Evolutionary conservation across 2,888 invertebrate genomes (phyloP).

Genomic region (Galeopsomyia nigrocyanea): DNA sequence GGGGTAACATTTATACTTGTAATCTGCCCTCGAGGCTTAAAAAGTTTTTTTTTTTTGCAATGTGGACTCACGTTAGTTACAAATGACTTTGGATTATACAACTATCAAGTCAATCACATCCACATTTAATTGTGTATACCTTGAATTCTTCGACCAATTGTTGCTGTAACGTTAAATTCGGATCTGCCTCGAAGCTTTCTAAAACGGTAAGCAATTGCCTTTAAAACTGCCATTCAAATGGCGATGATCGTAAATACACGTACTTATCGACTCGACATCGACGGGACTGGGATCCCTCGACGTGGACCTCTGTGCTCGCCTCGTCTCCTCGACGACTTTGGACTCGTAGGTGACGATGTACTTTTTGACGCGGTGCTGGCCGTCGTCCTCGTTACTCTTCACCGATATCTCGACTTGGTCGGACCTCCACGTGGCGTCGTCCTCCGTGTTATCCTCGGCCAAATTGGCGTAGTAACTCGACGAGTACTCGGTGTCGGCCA

Average conservation of each 20-base stretch:
- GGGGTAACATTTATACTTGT: too few relatives aligned
- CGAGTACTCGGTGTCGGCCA: slow-evolving; percentile 7
- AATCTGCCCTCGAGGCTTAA: too few relatives aligned
- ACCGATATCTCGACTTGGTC: slow-evolving; percentile 62
- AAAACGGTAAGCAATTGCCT: slow-evolving; percentile 50
- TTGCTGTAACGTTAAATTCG: slow-evolving; percentile 64
- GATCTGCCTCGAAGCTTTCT: slow-evolving; percentile 67
- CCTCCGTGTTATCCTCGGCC: background rate
- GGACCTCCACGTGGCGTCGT: slow-evolving; percentile 54
- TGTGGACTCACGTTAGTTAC: too few relatives aligned
- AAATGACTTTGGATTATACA: too few relatives aligned
- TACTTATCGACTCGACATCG: slow-evolving; percentile 61
- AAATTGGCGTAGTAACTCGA: background rate
- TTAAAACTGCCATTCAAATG: background rate
- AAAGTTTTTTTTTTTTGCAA: too few relatives aligned
- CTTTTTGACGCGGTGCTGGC: slow-evolving; percentile 61
- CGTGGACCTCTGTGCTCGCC: slow-evolving; percentile 52
- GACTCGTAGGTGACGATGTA: slow-evolving; percentile 66
- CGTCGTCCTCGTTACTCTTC: slow-evolving; percentile 60
- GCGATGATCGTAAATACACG: slow-evolving; percentile 30
- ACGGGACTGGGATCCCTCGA: slow-evolving; percentile 59
- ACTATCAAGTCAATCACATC: too few relatives aligned
- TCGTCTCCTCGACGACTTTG: slow-evolving; percentile 56
- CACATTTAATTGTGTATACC: slow-evolving; percentile 55
- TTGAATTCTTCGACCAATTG: slow-evolving; percentile 67